A percentile compares a stretch with the other conserved stretches of the same genome.
Conservation (phyloP, 2,797 vertebrate species). For the Protosalanx chinensis region DNA sequence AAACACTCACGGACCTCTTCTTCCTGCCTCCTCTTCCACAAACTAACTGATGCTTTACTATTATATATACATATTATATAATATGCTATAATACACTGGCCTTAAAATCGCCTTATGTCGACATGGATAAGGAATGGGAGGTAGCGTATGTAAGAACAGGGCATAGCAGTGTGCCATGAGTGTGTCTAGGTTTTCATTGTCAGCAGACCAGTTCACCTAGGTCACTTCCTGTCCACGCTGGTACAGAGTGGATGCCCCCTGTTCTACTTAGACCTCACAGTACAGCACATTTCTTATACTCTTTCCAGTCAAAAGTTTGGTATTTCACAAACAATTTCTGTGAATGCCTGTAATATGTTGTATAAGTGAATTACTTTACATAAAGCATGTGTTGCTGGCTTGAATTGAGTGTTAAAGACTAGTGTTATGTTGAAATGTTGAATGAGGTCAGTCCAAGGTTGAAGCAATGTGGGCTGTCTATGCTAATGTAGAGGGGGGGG, state of each 20-base stretch:
- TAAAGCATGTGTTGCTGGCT: neutral
- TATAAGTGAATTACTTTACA: slow-evolving; percentile 2
- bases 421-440: slow-evolving; percentile 2
- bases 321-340: neutral
- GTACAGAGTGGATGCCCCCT: neutral
- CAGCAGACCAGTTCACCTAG: neutral
- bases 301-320: neutral
- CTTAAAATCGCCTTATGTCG: too few species aligned
- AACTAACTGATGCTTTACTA: neutral
- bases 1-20: slow-evolving; percentile 7
- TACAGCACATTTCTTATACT: neutral
- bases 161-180: too few species aligned
- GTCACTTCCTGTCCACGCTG: neutral
- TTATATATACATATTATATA: too few species aligned
- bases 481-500: slow-evolving; percentile 1
- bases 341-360: neutral
- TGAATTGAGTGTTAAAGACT: neutral
- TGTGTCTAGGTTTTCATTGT: too few species aligned
- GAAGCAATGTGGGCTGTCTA: slow-evolving; percentile 2
- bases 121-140: too few species aligned
- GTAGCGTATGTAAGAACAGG: too few species aligned
- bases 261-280: neutral
- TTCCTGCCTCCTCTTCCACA: slow-evolving; percentile 5
- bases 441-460: slow-evolving; percentile 8
- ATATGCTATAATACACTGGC: too few species aligned